Evolutionary conservation across 2,113 vertebrate genomes (phyloP).

Genomic region (Rhinichthys klamathensis): DNA sequence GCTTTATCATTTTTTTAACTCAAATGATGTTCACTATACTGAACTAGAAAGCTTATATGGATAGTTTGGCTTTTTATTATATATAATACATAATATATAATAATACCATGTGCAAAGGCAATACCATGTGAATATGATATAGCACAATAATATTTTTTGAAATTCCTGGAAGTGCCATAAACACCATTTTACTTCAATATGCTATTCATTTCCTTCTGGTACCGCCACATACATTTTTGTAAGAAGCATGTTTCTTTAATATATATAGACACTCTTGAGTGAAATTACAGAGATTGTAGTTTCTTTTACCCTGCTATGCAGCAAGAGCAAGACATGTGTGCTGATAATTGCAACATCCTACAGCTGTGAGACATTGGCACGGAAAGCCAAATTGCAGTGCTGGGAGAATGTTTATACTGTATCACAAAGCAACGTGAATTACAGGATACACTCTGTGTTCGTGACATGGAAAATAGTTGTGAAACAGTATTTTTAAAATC

Average conservation of each 20-base stretch:
- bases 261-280: neutral
- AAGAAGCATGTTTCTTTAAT: neutral
- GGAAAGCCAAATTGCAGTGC: constrained; percentile 73
- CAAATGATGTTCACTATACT: neutral
- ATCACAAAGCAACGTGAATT: constrained; percentile 56
- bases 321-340: neutral
- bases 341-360: constrained; percentile 18
- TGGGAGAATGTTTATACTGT: constrained; percentile 40
- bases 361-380: constrained; percentile 2
- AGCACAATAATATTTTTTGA: neutral
- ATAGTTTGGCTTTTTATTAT: neutral
- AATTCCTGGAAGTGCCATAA: neutral
- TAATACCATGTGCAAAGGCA: neutral
- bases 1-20: neutral
- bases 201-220: neutral
- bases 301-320: neutral
- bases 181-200: neutral
- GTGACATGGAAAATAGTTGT: constrained; percentile 73
- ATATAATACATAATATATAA: too few relatives aligned
- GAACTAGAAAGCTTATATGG: neutral
- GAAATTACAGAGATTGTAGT: neutral
- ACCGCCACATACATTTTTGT: neutral
- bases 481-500: neutral
- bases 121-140: neutral
- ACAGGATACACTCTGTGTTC: constrained; percentile 63